Conservation (phyloP, 2,888 invertebrate species). For the Watsonalla binaria region DNA sequence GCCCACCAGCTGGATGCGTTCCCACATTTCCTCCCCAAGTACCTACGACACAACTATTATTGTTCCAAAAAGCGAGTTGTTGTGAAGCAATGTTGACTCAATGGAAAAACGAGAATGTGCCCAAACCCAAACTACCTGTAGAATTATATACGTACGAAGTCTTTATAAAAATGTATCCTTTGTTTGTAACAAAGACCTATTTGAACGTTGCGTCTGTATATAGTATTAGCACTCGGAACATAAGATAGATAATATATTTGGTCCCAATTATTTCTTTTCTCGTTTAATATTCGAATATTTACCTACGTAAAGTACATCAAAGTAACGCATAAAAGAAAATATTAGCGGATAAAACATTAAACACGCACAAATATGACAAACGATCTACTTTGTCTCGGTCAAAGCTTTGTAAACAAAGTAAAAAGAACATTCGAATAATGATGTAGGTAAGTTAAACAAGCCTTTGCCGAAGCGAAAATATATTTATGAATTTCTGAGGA, state of each 20-base stretch:
- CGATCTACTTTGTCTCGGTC: conserved; percentile 21
- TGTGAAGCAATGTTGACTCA: no score
- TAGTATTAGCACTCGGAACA: no score
- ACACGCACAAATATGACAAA: conserved; percentile 25
- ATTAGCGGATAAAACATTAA: conserved; percentile 24
- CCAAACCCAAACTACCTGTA: no score
- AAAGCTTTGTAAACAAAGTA: conserved; percentile 26
- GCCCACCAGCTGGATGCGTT: not conserved
- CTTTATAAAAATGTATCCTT: no score
- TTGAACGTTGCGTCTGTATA: not conserved
- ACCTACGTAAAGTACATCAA: conserved; percentile 17
- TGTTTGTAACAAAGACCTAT: no score
- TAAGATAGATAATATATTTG: not conserved
- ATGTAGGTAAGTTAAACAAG: conserved; percentile 8
- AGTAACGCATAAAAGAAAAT: conserved; percentile 26
- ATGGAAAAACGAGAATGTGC: no score
- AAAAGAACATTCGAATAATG: conserved; percentile 23
- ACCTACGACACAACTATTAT: not conserved
- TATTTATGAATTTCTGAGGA: conserved; percentile 5
- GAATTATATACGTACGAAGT: not conserved
- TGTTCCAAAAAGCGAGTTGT: not conserved
- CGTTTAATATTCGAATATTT: not conserved
- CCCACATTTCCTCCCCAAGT: not conserved
- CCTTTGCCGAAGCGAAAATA: conserved; percentile 6
- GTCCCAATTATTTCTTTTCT: not conserved